phyloP scores from a whole-genome alignment of 2,888 invertebrate genomes.

The Punctoribates punctum region DNA sequence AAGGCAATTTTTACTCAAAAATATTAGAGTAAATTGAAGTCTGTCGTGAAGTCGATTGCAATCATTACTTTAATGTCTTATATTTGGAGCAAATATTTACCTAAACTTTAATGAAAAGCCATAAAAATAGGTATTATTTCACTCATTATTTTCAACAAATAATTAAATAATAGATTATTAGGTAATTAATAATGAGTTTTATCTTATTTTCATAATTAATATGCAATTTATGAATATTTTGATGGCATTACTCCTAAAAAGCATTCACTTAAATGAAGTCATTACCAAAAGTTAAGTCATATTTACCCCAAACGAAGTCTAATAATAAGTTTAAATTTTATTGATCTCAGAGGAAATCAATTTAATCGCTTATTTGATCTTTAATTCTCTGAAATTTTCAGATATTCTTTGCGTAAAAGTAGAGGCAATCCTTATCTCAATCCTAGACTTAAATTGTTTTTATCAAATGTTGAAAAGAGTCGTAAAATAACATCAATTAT shows the following conservation, averaged over 20 bases:
- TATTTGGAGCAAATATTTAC: neutral
- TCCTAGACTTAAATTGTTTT: neutral
- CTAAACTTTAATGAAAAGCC: neutral
- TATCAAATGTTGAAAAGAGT: neutral
- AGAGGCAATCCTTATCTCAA: neutral
- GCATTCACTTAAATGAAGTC: neutral
- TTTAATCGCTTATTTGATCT: no score
- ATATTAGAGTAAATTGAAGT: no score
- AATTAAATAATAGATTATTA: neutral
- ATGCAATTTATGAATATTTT: neutral
- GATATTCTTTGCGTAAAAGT: no score
- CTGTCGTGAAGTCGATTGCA: no score
- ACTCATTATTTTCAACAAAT: neutral
- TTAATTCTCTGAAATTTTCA: no score
- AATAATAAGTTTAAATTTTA: no score
- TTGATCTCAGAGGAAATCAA: no score
- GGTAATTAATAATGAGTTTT: neutral
- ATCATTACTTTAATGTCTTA: neutral
- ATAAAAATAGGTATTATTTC: neutral
- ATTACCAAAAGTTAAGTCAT: no score
- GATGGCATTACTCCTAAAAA: neutral
- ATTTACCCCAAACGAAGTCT: no score
- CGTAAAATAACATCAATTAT: neutral
- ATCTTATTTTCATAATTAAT: neutral
- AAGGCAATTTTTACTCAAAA: no score